Evolutionary conservation across 2,888 invertebrate genomes (phyloP), one percentile per base, ranked within the genome.

Genomic region (Drosophila colorata): DNA sequence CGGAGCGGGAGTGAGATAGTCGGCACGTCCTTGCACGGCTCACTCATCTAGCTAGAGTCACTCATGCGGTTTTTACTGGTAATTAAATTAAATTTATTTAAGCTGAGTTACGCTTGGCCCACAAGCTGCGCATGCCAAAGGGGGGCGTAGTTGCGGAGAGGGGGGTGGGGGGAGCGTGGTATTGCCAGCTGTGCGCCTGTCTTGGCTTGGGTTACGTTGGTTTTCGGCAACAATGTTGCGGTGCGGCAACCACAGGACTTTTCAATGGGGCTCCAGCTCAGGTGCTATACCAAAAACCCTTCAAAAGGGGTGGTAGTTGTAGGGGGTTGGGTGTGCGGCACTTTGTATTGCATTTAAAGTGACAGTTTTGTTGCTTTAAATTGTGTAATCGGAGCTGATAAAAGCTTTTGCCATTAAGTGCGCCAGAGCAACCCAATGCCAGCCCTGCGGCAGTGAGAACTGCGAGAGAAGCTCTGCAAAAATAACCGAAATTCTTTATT

Each of bases 61-160:
- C 75, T 87, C 89, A 78, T 81, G 89, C 89, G 85, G 85, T 88
- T 86, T 85, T 88, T 85, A 85, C 89, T 88, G 89, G 85, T 88
- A 86, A 86, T 86, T 86, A 88, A 86, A 86, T 86, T 88, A 87
- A 86, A 88, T 88, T 86, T 87, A 86, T 88, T 86, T 86, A 88
- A 86, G 87, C 82, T 74, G 82, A 74, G 87, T 88, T 87, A 77
- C 63, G 79, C 84, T 80, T 74, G 67, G 13, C 43, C 38, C 46
- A 31, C 49, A 43, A 28, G 23, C 31, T 20, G 20, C 5, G 4
- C 2, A 23, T 5, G 20, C 7, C 1, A n/a, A 7, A 7, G 23
- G 8, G 43, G 37, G 1, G 2, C 2, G 8, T 28, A 9, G 8
- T 8, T 28, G 7, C 4, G 37, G 2, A 8, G 6, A 3, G 11